Base-by-base conservation (phyloP, 2,888 invertebrate species). In the Phyllotreta striolata region DNA sequence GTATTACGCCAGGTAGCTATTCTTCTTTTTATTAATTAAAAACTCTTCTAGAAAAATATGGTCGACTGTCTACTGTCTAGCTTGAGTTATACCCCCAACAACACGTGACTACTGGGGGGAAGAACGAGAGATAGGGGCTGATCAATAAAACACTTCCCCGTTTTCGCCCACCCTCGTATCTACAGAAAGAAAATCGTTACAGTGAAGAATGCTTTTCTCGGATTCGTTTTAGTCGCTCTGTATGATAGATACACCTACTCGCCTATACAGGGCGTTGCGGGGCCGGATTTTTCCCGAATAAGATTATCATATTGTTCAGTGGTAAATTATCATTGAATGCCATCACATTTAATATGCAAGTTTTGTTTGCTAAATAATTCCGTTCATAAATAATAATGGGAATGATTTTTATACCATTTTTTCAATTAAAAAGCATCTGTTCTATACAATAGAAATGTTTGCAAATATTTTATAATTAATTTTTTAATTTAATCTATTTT, bases 71-170 rank as follows among this genome's bases (percentile, higher is more conserved):
- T 77, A 76, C 77, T 78, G 79, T 78, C 79, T 77, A 74, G 77
- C 74, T 78, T 81, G 81, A 81, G 77, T 81, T 80, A 81, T 82
- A 77, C 74, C 76, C 73, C 76, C 74, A 73, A 78, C 76, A 77
- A 80, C 82, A 81, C 82, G 81, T 81, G 81, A 81, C 75, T 72
- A 55, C 78, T 73, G 76, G 57, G 63, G 60, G 65, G 63, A 64
- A 69, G 55, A 61, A 67, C 54, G 66, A 69, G 68, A 69, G 68
- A 69, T 77, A 79, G 80, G 80, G 82, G 82, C 80, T 85, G 85
- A 85, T 85, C 85, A 85, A 85, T 85, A 84, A 84, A 83, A 83
- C 83, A 82, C 81, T 80, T 78, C 79, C 79, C 81, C 78, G 77
- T 77, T 77, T 75, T 74, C 77, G 72, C 77, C 78, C 75, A 71